Percentiles rank a stretch among this genome's conserved stretches.
Conservation (phyloP, 2,113 vertebrate genomes). For the Pygoscelis antarcticus region DNA sequence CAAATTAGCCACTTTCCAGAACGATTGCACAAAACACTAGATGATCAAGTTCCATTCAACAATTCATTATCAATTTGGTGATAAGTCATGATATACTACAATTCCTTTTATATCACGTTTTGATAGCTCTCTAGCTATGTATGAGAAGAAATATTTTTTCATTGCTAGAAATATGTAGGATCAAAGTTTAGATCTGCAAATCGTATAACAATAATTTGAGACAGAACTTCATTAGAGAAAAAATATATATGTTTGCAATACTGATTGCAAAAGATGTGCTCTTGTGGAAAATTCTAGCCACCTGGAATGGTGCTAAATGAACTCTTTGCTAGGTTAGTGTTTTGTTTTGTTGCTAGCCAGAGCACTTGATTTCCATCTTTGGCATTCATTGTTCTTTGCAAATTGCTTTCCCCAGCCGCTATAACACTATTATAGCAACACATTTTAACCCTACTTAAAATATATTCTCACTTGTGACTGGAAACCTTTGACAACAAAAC, state of each 20-base stretch:
- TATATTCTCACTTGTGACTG: not conserved
- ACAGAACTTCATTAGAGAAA: not conserved
- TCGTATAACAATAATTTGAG: not conserved
- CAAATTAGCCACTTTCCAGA: not conserved
- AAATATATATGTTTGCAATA: not conserved
- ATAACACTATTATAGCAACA: not conserved
- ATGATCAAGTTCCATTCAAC: not conserved
- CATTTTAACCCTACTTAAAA: not conserved
- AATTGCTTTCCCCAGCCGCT: slow-evolving; percentile 15
- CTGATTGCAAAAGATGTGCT: not conserved
- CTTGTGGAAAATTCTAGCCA: not conserved
- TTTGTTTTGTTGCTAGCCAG: slow-evolving; percentile 18
- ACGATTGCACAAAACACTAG: not conserved
- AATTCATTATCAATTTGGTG: not conserved
- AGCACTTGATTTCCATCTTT: slow-evolving; percentile 12
- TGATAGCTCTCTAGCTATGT: not conserved
- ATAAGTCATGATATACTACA: not conserved
- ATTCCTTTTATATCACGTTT: not conserved
- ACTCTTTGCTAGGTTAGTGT: not conserved
- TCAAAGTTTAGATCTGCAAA: not conserved
- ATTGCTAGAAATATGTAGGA: not conserved
- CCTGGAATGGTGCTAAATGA: slow-evolving; percentile 24
- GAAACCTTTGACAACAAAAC: not conserved
- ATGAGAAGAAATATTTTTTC: not conserved
- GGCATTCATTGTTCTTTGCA: slow-evolving; percentile 31